A percentile compares a stretch with the other conserved stretches of the same genome.
phyloP scores from a whole-genome alignment of 2,113 vertebrate species.

The Meles meles region DNA sequence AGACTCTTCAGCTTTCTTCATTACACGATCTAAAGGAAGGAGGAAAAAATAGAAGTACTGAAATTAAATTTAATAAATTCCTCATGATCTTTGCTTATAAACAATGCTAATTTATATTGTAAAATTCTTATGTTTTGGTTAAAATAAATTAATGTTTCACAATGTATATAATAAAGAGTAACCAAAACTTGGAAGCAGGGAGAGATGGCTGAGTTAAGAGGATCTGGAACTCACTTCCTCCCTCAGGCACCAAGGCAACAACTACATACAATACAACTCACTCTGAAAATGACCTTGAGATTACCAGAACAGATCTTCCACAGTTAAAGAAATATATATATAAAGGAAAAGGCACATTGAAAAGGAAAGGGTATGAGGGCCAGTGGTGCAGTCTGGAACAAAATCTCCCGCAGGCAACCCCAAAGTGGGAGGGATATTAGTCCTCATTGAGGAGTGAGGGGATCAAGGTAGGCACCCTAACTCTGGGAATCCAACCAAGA shows the following conservation, averaged over 20 bases:
- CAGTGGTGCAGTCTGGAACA: background rate
- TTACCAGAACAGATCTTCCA: background rate
- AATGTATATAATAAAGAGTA: background rate
- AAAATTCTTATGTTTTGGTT: constrained; percentile 9
- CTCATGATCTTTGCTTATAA: background rate
- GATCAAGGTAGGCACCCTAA: background rate
- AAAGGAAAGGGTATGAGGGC: background rate
- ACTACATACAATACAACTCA: background rate
- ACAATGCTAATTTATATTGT: background rate
- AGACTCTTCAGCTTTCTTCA: constrained; percentile 80
- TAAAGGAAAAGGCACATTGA: background rate
- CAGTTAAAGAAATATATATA: background rate
- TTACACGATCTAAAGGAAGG: constrained; percentile 75
- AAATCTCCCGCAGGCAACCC: background rate
- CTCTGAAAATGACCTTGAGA: background rate
- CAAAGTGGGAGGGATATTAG: background rate
- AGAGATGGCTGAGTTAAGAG: background rate
- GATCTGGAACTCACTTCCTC: background rate
- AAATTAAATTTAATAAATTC: constrained; percentile 36
- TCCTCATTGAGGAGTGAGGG: background rate
- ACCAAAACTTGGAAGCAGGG: background rate
- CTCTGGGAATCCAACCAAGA: background rate
- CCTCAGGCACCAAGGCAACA: background rate
- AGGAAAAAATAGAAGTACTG: constrained; percentile 29
- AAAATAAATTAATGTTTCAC: background rate